Base-by-base conservation (phyloP, 2,888 invertebrate species). In the Brachycybe producta region DNA sequence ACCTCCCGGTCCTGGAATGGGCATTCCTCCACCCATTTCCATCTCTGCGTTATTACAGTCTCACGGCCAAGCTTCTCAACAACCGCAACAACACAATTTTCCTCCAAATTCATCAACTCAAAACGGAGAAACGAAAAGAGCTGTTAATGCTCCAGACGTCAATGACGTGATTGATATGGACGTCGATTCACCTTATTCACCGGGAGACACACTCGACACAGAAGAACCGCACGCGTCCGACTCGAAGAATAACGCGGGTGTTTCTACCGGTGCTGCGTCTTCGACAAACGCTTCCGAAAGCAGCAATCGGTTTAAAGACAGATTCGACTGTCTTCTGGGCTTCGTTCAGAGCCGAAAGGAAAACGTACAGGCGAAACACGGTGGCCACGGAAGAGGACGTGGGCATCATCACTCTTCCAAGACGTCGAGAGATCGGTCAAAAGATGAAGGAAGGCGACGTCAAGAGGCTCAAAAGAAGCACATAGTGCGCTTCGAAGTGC, bases 121-220 rank as follows among this genome's bases (percentile, higher is more conserved):
- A 8, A 53, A 52, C 21, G 52, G 54, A 13, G 52, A 53, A 8
- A 24, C 28, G 2, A 36, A 49, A 38, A 15, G 41, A 11, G 28
- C 24, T 26, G 8, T 7, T 39, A 51, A 15, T 19, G 32, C 42
- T 7, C 44, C 30, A 13, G 60, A 59, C 51, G 54, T 61, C 15
- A 70, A 70, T 34, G 80, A 79, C 57, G 73, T 69, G 8, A 59
- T 74, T 42, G 75, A 75, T 57, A 74, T 79, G 67, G 82, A 83
- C 58, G 76, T 81, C 64, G 81, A 81, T 57, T 86, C 87, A 21
- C 90, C 88, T 0, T 87, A 88, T 70, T 62, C 62, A 23, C 59
- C 58, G 17, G 54, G 47, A 23, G 54, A 54, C 34, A 48, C 30
- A 21, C 44, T 54, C 15, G 51, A 54, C 30, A 11, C 36, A 13